Base-by-base conservation (phyloP, 2,113 vertebrate species). In the Odontesthes bonariensis region DNA sequence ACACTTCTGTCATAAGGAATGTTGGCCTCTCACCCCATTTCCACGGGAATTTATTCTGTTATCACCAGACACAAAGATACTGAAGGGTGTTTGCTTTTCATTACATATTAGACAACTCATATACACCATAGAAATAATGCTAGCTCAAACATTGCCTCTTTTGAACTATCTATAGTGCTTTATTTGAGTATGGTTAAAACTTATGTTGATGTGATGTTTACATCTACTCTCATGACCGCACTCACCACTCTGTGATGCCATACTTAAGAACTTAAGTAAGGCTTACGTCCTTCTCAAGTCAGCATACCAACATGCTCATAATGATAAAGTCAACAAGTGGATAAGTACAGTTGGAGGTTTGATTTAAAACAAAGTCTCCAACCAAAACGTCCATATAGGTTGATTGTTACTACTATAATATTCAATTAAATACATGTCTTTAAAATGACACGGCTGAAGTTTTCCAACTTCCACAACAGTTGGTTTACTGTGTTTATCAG, bases 1-100 rank as follows among this genome's bases (percentile, higher is more conserved):
- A 84, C 68, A 77, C 70, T 83, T 85, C 32, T 89, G 64, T 88
- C 70, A 75, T 81, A 75, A 88, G 84, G 86, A 91, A 90, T 91
- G 88, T 89, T 89, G 76, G 59, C 81, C 86, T 86, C 81, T 85
- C 82, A 90, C 84, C 83, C 27, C 38, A 69, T 77, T 82, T 91
- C 76, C 81, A 84, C 9, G 0, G 77, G 75, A 72, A 64, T 73
- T 75, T 89, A 38, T 31, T 35, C 12, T 57, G 2, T 46, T 77
- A 86, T 86, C 83, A 83, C 65, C 69, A 86, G 40, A 83, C 53
- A 46, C 66, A 82, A 57, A 51, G 9, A 70, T 56, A 64, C 22
- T 42, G 51, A 19, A 35, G 19, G 63, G n/a, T 35, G 35, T 58
- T 56, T 72, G 44, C 14, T 31, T 77, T 19, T 16, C 2, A 19